Conservation (phyloP, 2,797 vertebrate species). For the Eidolon dupreanum region DNA sequence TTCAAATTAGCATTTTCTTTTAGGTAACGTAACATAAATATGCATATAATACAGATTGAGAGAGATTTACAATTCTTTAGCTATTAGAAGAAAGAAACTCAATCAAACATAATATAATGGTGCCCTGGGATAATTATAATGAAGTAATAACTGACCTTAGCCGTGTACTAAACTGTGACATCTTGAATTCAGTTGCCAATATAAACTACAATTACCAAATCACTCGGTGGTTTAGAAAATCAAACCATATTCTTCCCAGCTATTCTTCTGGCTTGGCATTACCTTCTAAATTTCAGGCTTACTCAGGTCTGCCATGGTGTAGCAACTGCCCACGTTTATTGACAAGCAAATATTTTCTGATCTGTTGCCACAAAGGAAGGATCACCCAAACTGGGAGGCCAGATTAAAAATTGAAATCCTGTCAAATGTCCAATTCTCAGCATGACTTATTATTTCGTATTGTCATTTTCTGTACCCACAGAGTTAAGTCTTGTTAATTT, state of each 20-base stretch:
- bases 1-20: conserved; percentile 56
- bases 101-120: conserved; percentile 72
- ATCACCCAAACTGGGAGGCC: conserved; percentile 76
- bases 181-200: conserved; percentile 86
- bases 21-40: conserved; percentile 11
- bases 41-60: conserved; percentile 22
- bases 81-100: conserved; percentile 59
- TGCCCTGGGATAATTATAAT: conserved; percentile 76
- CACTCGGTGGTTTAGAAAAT: conserved; percentile 86
- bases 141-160: conserved; percentile 86
- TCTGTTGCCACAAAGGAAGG: conserved; percentile 78
- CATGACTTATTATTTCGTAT: conserved; percentile 78
- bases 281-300: conserved; percentile 84
- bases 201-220: conserved; percentile 87
- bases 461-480: conserved; percentile 75
- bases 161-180: conserved; percentile 83
- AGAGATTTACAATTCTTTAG: conserved; percentile 59
- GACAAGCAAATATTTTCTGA: conserved; percentile 83
- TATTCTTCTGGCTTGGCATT: conserved; percentile 83
- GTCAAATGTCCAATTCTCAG: conserved; percentile 74
- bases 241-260: conserved; percentile 85
- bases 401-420: conserved; percentile 79
- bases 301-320: conserved; percentile 76
- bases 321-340: conserved; percentile 79
- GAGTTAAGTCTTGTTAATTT: conserved; percentile 80